Conservation (phyloP, 2,113 vertebrate genomes). For the Artemisiospiza belli region DNA sequence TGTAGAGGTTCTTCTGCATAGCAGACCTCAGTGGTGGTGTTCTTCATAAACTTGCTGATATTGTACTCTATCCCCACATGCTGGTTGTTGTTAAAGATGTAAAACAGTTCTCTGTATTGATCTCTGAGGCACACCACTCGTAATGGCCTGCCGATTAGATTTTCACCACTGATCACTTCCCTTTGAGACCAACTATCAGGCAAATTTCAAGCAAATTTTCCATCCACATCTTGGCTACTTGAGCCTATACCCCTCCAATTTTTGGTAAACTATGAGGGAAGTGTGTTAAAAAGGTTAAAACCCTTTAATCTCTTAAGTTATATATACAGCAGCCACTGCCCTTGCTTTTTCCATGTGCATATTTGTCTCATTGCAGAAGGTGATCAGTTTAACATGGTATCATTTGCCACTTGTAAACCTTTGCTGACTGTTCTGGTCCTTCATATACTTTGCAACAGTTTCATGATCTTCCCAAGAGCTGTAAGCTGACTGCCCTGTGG, state of each 20-base stretch:
- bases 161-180: background rate
- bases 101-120: background rate
- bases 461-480: background rate
- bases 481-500: no score
- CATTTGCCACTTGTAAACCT: background rate
- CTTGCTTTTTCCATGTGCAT: rapidly evolving
- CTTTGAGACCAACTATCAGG: background rate
- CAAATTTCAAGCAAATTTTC: background rate
- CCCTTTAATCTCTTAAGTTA: background rate
- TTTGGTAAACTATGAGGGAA: background rate
- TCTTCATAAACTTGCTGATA: background rate
- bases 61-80: background rate
- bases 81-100: background rate
- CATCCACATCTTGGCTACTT: rapidly evolving
- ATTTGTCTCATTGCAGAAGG: background rate
- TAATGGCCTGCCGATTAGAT: background rate
- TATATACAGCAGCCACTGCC: background rate
- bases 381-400: background rate
- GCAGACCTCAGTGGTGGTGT: background rate
- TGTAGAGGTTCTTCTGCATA: background rate
- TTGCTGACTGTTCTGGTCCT: background rate
- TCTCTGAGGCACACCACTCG: background rate
- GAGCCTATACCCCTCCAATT: rapidly evolving
- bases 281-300: background rate
- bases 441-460: background rate